These are phyloP conservation scores for Drosophila paulistorum DNA, from an alignment of 1,140 invertebrate genomes.

Conservation along the genomic window DNA sequence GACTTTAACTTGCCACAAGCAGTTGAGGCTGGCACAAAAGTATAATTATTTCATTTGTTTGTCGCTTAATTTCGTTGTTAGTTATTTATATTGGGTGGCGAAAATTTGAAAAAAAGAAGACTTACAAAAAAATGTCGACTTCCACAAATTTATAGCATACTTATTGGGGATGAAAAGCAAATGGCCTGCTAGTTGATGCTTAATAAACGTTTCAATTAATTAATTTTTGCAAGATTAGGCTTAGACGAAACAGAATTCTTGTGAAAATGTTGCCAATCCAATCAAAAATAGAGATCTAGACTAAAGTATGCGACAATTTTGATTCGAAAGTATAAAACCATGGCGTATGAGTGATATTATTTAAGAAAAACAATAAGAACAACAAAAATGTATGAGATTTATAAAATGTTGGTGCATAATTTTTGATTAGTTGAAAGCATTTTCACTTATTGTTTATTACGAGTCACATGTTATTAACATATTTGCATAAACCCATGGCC, in stretches of 20 bases:
- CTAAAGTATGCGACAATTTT: too few relatives aligned
- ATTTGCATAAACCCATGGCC: constrained; percentile 30
- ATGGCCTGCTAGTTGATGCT: background rate
- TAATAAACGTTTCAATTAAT: too few relatives aligned
- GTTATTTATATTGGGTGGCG: constrained; percentile 7
- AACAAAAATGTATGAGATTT: background rate
- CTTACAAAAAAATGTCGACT: too few relatives aligned
- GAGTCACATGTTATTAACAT: constrained; percentile 20
- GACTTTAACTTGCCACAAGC: background rate
- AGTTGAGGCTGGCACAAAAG: constrained; percentile 15
- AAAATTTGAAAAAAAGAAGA: background rate
- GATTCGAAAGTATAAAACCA: background rate
- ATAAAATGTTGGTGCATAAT: background rate
- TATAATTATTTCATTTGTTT: constrained; percentile 61
- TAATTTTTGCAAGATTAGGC: too few relatives aligned
- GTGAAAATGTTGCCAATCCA: too few relatives aligned
- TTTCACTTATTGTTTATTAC: constrained; percentile 19
- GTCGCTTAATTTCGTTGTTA: constrained; percentile 14
- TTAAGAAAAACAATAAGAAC: background rate
- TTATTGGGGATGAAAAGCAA: too few relatives aligned
- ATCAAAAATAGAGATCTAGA: too few relatives aligned
- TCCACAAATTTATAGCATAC: too few relatives aligned
- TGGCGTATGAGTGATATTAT: constrained; percentile 5
- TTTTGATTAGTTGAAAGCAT: background rate
- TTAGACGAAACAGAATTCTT: too few relatives aligned